phyloP scores from a whole-genome alignment of 2,113 vertebrate species.

The Lates calcarifer region DNA sequence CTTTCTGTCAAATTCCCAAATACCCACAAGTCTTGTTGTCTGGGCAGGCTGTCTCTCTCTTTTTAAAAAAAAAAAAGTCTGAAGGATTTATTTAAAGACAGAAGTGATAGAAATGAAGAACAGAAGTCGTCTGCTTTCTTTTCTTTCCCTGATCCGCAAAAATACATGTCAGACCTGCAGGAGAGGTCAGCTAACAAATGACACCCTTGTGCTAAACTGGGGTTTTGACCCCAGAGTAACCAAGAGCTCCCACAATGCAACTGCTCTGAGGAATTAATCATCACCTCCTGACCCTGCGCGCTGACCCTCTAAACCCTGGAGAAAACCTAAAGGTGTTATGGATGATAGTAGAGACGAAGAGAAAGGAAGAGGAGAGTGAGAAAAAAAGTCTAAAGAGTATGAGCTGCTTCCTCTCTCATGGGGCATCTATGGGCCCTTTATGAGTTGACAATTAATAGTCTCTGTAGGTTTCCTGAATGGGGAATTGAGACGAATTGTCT shows the following conservation, averaged over 20 bases:
- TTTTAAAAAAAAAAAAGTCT: too few species aligned
- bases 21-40: constrained; percentile 53
- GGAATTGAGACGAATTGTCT: constrained; percentile 82
- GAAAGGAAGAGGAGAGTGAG: constrained; percentile 48
- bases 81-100: constrained; percentile 53
- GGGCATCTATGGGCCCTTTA: constrained; percentile 70
- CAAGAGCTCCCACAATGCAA: constrained; percentile 73
- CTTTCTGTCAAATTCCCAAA: constrained; percentile 54
- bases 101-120: constrained; percentile 60
- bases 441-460: constrained; percentile 82
- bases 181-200: constrained; percentile 82
- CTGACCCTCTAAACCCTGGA: constrained; percentile 68
- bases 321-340: constrained; percentile 67
- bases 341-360: constrained; percentile 58
- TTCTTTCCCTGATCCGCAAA: constrained; percentile 43
- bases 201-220: constrained; percentile 68
- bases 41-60: constrained; percentile 38
- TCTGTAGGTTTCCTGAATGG: constrained; percentile 79
- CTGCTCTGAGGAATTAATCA: constrained; percentile 77
- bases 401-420: constrained; percentile 70
- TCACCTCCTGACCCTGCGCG: constrained; percentile 71
- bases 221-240: constrained; percentile 73
- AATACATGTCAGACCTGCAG: constrained; percentile 68
- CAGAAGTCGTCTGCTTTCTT: constrained; percentile 41
- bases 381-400: constrained; percentile 43